Evolutionary conservation across 2,113 vertebrate genomes (phyloP), one percentile per base, ranked within the genome.

Genomic region (Leuciscus idus): DNA sequence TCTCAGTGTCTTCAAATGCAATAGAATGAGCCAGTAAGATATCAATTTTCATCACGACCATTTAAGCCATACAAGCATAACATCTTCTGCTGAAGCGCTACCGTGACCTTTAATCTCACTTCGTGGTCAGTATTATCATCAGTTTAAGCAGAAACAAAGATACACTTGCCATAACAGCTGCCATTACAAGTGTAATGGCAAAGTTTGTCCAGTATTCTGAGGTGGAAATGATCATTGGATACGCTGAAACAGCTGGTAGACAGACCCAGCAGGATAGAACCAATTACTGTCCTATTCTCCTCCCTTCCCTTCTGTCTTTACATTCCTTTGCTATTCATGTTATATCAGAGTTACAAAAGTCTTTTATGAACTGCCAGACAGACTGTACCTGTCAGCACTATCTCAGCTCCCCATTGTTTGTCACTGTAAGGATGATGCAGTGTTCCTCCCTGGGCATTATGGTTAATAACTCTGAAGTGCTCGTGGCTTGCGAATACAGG

Each of bases 381-480:
- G 70, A 46, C 72, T 76, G 78, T 62, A 81, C 52, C n/a, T 52
- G 70, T 83, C 79, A 76, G 70, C 72, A 66, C 43, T 52, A 66
- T 64, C 85, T 84, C 50, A 73, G 66, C 68, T 59, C 30, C 28
- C 33, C n/a, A 59, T 72, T 52, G 81, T 83, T 74, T 86, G 28
- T 66, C 59, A 76, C 26, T 66, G 21, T 81, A 66, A 55, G 85
- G 43, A 83, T 50, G 57, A 66, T 30, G 57, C 46, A 28, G 23
- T 43, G 43, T 43, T 83, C 43, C 50, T 75, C 43, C 23, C 73
- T 66, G 17, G 48, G 80, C 23, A 50, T 66, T 83, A 66, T 83
- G 43, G 68, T 39, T 82, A 74, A 72, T 48, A 66, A 75, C 66
- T 12, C 21, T 55, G 68, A 79, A 61, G 26, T 83, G 57, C 80